Conservation (phyloP, 2,797 vertebrate genomes). For the Coluber constrictor region DNA sequence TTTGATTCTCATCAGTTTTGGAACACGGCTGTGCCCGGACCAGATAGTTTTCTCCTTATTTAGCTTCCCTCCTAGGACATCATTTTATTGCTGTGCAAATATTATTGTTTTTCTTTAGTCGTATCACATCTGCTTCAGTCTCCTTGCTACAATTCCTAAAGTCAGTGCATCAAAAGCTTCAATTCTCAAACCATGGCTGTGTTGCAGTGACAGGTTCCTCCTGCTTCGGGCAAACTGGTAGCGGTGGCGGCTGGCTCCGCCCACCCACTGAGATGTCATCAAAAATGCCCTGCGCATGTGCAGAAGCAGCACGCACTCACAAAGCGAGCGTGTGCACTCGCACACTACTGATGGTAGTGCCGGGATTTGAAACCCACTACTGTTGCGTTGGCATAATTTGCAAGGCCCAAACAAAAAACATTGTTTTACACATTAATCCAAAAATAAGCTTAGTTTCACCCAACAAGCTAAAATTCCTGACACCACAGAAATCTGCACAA, state of each 20-base stretch:
- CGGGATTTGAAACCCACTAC: too few species aligned
- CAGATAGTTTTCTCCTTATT: slow-evolving; percentile 19
- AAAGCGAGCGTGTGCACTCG: too few species aligned
- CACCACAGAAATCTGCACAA: not conserved
- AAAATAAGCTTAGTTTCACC: not conserved
- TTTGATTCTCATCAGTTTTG: slow-evolving; percentile 1
- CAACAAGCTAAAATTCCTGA: not conserved
- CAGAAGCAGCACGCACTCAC: too few species aligned
- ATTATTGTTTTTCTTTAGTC: not conserved
- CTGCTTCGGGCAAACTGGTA: too few species aligned
- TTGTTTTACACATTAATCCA: not conserved
- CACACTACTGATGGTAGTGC: too few species aligned
- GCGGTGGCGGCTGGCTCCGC: too few species aligned
- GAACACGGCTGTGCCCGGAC: not conserved
- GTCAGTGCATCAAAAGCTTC: not conserved
- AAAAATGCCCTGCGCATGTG: too few species aligned
- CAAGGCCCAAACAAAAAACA: not conserved
- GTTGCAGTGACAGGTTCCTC: not conserved
- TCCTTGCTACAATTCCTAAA: not conserved
- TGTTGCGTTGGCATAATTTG: not conserved
- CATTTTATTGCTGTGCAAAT: not conserved
- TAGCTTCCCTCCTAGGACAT: slow-evolving; percentile 2
- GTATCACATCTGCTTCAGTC: not conserved
- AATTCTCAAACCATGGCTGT: not conserved
- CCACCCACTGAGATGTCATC: too few species aligned